A percentile compares a stretch with the other conserved stretches of the same genome.
Conservation (phyloP, 53 echinoderm and acorn worm genomes). For the Paracentrotus lividus region DNA sequence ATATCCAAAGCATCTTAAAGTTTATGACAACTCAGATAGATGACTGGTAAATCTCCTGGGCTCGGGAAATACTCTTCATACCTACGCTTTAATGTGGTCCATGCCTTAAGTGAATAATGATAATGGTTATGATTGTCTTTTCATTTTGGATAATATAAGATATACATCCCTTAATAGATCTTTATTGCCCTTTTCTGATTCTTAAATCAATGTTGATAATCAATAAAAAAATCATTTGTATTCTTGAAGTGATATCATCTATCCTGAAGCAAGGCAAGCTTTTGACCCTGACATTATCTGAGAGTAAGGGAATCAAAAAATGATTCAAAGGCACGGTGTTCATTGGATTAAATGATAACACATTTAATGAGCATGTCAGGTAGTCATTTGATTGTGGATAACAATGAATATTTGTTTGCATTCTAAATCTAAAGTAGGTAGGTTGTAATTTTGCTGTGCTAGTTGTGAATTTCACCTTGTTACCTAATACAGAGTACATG, state of each 20-base stretch:
- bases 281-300: neutral
- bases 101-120: too few relatives aligned
- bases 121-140: neutral
- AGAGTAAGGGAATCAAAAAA: neutral
- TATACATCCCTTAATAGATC: neutral
- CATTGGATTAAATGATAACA: neutral
- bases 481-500: neutral
- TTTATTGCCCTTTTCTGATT: neutral
- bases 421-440: neutral
- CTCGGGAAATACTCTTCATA: too few relatives aligned
- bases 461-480: neutral
- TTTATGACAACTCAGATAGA: neutral
- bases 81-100: too few relatives aligned
- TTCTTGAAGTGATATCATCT: conserved; percentile 28
- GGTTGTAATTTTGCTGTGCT: neutral
- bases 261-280: conserved; percentile 37
- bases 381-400: neutral
- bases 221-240: neutral
- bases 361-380: neutral
- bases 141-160: neutral
- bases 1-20: neutral
- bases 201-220: neutral
- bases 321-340: neutral
- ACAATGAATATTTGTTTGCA: neutral
- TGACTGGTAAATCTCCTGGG: too few relatives aligned